A percentile compares a stretch with the other conserved stretches of the same genome.
These are phyloP conservation scores for Pantherophis vulpinus DNA, from an alignment of 2,797 vertebrate genomes.

Conservation along the genomic window DNA sequence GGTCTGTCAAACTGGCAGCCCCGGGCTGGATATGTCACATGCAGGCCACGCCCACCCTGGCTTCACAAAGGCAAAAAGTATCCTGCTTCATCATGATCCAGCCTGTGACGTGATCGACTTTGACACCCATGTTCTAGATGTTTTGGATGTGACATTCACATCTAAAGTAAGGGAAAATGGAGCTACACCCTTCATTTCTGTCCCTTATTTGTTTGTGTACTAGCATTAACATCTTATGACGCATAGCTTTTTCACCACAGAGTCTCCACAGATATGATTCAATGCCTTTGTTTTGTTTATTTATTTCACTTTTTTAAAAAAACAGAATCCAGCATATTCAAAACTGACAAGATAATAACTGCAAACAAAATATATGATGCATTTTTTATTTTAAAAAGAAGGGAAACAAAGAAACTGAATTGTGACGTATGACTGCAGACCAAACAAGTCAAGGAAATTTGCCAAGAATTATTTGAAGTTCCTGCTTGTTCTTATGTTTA, in stretches of 20 bases:
- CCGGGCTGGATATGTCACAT: no score
- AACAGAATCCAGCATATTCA: neutral
- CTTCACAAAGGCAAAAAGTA: no score
- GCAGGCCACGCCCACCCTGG: no score
- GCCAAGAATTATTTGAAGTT: neutral
- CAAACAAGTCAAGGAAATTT: neutral
- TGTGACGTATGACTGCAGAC: neutral
- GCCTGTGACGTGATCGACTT: no score
- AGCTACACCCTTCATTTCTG: neutral
- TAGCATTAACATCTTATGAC: neutral
- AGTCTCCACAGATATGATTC: neutral
- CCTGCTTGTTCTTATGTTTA: neutral
- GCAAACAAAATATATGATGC: neutral
- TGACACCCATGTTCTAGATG: no score
- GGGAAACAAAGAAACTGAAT: neutral
- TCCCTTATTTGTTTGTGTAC: neutral
- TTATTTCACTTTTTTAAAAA: neutral
- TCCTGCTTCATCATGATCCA: no score
- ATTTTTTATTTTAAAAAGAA: neutral
- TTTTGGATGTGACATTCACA: neutral
- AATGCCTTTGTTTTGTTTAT: neutral
- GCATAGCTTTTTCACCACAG: neutral
- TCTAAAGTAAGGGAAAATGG: neutral
- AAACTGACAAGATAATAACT: neutral
- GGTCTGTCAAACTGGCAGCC: no score